These are phyloP conservation scores for Pantherophis vulpinus DNA, from an alignment of 2,797 vertebrate genomes.

Conservation along the genomic window DNA sequence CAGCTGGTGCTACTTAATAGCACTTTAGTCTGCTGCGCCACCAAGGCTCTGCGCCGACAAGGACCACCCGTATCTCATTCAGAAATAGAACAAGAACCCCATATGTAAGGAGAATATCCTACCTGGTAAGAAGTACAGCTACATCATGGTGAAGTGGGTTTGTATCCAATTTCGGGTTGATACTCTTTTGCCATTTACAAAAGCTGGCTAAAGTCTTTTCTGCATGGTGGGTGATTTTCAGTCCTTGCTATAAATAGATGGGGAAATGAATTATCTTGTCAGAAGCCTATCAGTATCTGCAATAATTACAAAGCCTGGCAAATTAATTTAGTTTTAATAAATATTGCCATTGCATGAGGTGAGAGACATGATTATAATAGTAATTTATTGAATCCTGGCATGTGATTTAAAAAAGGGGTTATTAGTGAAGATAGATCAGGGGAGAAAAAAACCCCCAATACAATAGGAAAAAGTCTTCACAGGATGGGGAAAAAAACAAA, in stretches of 20 bases:
- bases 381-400: neutral
- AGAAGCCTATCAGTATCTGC: neutral
- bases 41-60: too few relatives aligned
- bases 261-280: slow-evolving; percentile 17
- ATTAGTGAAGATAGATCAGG: slow-evolving; percentile 19
- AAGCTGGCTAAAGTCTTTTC: slow-evolving; percentile 93
- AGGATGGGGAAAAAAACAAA: neutral
- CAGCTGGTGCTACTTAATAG: too few relatives aligned
- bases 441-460: neutral
- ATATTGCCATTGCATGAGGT: slow-evolving; percentile 18
- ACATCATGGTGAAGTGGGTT: slow-evolving; percentile 93
- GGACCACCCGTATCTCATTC: neutral
- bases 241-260: slow-evolving; percentile 80
- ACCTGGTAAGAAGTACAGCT: slow-evolving; percentile 92
- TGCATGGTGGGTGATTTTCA: slow-evolving; percentile 94
- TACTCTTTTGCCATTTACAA: slow-evolving; percentile 96
- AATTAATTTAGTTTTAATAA: slow-evolving; percentile 11
- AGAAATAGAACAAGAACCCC: neutral
- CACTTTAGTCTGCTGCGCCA: too few relatives aligned
- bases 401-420: slow-evolving; percentile 10
- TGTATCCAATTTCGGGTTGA: slow-evolving; percentile 92
- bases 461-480: neutral
- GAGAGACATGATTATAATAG: neutral
- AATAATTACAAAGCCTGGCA: neutral
- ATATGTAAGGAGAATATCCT: neutral